These are phyloP conservation scores for Acanthurus lineatus DNA, from an alignment of 2,797 vertebrate genomes.

Conservation along the genomic window DNA sequence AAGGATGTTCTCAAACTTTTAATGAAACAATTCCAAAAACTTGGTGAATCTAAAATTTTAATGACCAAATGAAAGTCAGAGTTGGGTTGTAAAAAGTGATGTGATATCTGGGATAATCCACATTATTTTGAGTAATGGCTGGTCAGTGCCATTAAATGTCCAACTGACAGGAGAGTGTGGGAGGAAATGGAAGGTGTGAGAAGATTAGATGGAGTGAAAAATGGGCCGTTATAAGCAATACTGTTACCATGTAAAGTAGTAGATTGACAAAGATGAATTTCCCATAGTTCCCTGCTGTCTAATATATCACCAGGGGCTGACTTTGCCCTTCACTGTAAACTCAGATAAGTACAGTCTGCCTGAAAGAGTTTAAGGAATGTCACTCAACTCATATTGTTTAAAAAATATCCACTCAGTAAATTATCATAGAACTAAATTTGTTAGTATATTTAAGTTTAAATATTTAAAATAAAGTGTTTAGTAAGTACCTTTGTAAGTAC, in stretches of 20 bases:
- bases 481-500: neutral
- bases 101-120: constrained; percentile 63
- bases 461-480: neutral
- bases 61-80: constrained; percentile 25
- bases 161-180: constrained; percentile 62
- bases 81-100: constrained; percentile 59
- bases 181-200: constrained; percentile 69
- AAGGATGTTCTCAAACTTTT: constrained; percentile 28
- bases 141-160: constrained; percentile 67
- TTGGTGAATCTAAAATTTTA: constrained; percentile 16
- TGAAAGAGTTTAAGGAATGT: constrained; percentile 34
- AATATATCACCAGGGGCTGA: constrained; percentile 58
- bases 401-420: neutral
- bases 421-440: neutral
- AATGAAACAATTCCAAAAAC: constrained; percentile 31
- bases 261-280: constrained; percentile 75
- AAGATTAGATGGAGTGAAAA: constrained; percentile 75
- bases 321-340: constrained; percentile 67
- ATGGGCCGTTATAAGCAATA: constrained; percentile 70
- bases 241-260: constrained; percentile 68
- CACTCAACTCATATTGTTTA: constrained; percentile 8
- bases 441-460: constrained; percentile 5
- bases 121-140: constrained; percentile 70
- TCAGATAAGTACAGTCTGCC: constrained; percentile 16
- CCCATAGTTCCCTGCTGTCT: constrained; percentile 54